phyloP scores from a whole-genome alignment of 2,113 vertebrate genomes.

The Pseudois nayaur region DNA sequence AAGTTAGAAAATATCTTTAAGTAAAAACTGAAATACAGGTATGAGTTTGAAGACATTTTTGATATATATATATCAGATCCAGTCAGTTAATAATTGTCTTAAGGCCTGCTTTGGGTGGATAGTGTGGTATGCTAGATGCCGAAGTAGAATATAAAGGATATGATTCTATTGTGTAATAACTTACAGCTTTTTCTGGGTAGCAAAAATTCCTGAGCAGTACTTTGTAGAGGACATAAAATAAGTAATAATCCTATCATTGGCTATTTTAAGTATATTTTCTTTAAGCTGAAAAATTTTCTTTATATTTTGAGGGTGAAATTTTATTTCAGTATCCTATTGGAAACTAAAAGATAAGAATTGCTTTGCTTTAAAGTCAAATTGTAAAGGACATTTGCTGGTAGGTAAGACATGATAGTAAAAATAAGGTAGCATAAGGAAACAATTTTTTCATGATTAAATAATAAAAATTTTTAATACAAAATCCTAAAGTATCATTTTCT shows the following conservation, averaged over 20 bases:
- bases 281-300: background rate
- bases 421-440: background rate
- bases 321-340: background rate
- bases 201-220: background rate
- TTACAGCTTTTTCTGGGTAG: background rate
- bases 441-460: conserved; percentile 1
- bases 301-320: conserved; percentile 34
- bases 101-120: background rate
- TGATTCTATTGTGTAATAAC: background rate
- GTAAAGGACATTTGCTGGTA: conserved; percentile 27
- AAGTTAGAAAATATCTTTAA: conserved; percentile 5
- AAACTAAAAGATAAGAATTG: conserved; percentile 30
- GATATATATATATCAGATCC: background rate
- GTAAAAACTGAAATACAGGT: background rate
- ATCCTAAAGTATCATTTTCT: conserved; percentile 23
- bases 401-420: background rate
- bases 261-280: conserved; percentile 14
- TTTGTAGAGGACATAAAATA: conserved; percentile 7
- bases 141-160: background rate
- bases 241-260: background rate
- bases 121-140: background rate
- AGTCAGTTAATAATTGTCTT: background rate
- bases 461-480: conserved; percentile 9
- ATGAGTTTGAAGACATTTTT: conserved; percentile 3
- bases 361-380: conserved; percentile 40